These are phyloP conservation scores for Sorex maritimensis DNA, from an alignment of 2,797 vertebrate species.

Conservation along the genomic window DNA sequence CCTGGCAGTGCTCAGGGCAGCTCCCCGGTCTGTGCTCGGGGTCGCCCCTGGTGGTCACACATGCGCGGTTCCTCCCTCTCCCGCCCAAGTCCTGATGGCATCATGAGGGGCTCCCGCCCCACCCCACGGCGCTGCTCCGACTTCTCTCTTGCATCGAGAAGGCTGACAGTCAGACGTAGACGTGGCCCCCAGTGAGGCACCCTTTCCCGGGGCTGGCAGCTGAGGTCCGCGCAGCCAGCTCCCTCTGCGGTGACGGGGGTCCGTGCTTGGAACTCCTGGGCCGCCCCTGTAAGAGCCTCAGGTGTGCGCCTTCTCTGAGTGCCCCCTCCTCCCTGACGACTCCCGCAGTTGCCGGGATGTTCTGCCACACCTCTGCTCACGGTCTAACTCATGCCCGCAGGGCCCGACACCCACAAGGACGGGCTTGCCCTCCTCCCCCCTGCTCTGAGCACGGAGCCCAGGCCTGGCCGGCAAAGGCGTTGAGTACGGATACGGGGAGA, in stretches of 20 bases:
- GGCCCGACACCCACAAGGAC: not conserved
- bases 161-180: no score
- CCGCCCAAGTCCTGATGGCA: no score
- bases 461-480: not conserved
- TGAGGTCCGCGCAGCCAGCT: not conserved
- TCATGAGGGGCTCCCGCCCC: no score
- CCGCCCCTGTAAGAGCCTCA: not conserved
- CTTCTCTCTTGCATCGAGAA: no score
- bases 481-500: not conserved
- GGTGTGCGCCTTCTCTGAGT: not conserved
- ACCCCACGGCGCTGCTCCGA: no score
- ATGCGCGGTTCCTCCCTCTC: no score
- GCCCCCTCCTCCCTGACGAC: slow-evolving; percentile 1
- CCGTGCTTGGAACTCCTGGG: not conserved
- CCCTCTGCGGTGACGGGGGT: not conserved
- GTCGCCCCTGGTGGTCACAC: no score
- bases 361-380: not conserved
- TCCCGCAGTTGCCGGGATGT: not conserved
- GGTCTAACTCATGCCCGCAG: rapidly evolving
- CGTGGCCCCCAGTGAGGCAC: no score
- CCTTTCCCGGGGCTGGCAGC: slow-evolving; percentile 10
- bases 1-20: no score
- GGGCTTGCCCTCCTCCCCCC: not conserved
- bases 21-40: no score
- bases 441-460: not conserved